A percentile compares a stretch with the other conserved stretches of the same genome.
Conservation (phyloP, 1,140 invertebrate species). For the Bicyclus anynana region DNA sequence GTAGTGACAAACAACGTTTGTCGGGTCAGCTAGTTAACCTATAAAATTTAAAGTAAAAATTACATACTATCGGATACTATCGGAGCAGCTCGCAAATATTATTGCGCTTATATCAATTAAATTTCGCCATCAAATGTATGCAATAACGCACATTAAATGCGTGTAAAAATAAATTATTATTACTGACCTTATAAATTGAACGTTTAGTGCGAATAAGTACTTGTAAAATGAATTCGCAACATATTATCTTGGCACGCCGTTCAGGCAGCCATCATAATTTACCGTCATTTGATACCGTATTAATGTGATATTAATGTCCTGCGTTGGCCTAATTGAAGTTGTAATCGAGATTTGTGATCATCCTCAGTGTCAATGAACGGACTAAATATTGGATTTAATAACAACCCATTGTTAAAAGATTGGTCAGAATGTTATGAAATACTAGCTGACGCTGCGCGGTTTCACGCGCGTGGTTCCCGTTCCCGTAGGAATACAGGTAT, state of each 20-base stretch:
- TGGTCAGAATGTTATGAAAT: no score
- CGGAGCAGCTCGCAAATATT: no score
- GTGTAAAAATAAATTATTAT: not conserved
- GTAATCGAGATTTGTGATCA: slow-evolving; percentile 23
- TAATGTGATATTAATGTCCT: slow-evolving; percentile 22
- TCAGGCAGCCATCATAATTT: slow-evolving; percentile 18
- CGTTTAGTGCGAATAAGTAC: not conserved
- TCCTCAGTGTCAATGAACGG: slow-evolving; percentile 2
- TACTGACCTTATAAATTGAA: not conserved
- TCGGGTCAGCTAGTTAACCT: no score
- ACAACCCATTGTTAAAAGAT: not conserved
- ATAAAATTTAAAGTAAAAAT: no score
- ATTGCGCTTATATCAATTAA: no score
- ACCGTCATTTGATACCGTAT: slow-evolving; percentile 18
- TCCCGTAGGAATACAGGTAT: no score
- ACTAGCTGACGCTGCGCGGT: no score
- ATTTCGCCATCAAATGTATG: no score
- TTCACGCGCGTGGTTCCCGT: no score
- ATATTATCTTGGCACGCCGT: slow-evolving; percentile 10
- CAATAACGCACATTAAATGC: no score
- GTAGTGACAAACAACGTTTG: no score
- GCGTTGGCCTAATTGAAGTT: slow-evolving; percentile 19
- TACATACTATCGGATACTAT: no score
- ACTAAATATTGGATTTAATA: not conserved
- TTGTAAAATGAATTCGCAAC: not conserved